Evolutionary conservation across 1,140 invertebrate genomes (phyloP), one percentile per base, ranked within the genome.

Genomic region (Magallana ariakensis): DNA sequence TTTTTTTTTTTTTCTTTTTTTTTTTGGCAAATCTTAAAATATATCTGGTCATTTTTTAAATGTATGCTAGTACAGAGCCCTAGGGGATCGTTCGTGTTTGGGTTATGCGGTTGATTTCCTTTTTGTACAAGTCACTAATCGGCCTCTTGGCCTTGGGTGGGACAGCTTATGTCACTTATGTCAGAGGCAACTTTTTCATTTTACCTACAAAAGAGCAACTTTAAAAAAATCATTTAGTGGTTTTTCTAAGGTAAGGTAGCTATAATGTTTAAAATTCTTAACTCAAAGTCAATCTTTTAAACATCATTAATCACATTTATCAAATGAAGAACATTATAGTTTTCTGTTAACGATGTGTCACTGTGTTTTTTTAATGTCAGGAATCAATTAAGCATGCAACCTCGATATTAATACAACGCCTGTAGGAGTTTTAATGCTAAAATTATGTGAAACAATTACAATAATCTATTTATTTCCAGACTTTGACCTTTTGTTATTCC

Each of bases 61-160:
- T 70, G 19, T 70, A 70, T 70, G 22, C 66, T 70, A 22, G 22
- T 70, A 11, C 15, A 70, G 66, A 22, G 22, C 66, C 66, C 13
- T 5, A 13, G 19, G 66, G 19, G 22, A 70, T 70, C 11, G 66
- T 19, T 26, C 66, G 58, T 70, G 66, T 70, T 66, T 70, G 66
- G 66, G n/a, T 70, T 70, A 70, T 26, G 66, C 19, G 66, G 66
- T 70, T 70, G 66, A 33, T 70, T 70, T 70, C 66, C 66, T 70
- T 70, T 70, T 13, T 19, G 66, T 70, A 70, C 66, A 22, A 70
- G 66, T 70, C 66, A 70, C 66, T 22, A 70, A 70, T 26, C 66
- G 66, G 66, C 66, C 66, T 26, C n/a, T 26, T 70, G 66, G 66
- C 19, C 66, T 70, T 70, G 66, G 66, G 19, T 70, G 66, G 66